A percentile compares a stretch with the other conserved stretches of the same genome.
These are phyloP conservation scores for Adelges cooleyi DNA, from an alignment of 1,140 invertebrate genomes.

Conservation along the genomic window DNA sequence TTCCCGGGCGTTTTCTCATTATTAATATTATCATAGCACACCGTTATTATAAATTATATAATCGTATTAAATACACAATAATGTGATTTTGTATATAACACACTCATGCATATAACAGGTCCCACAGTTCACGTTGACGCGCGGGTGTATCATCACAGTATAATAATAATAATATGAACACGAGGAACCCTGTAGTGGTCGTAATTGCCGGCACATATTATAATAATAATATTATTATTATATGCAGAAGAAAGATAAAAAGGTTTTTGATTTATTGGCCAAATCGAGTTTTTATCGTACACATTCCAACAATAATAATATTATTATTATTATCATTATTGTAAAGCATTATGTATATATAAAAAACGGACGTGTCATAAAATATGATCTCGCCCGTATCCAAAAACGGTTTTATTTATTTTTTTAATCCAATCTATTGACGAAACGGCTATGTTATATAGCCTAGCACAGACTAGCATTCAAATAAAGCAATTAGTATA, in stretches of 20 bases:
- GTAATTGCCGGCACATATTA: constrained; percentile 20
- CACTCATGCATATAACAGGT: constrained; percentile 2
- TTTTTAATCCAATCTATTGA: constrained; percentile 27
- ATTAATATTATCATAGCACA: too few relatives aligned
- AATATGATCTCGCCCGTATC: too few relatives aligned
- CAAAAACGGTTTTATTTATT: too few relatives aligned
- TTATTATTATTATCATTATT: too few relatives aligned
- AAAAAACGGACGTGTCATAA: too few relatives aligned
- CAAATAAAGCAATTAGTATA: too few relatives aligned
- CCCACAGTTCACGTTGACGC: background rate
- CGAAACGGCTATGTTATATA: too few relatives aligned
- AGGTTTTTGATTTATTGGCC: constrained; percentile 24
- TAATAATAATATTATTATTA: too few relatives aligned
- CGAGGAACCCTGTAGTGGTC: constrained; percentile 22
- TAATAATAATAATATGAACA: background rate
- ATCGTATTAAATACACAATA: constrained; percentile 17
- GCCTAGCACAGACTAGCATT: too few relatives aligned
- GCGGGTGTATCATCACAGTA: constrained; percentile 5
- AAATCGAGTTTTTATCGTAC: constrained; percentile 18
- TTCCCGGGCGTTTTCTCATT: background rate
- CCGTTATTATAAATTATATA: constrained; percentile 29
- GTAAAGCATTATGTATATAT: background rate
- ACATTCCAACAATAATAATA: background rate
- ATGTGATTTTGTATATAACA: background rate
- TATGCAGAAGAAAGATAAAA: constrained; percentile 14